Conservation (phyloP, 1,140 invertebrate genomes). For the Drosophila novamexicana region DNA sequence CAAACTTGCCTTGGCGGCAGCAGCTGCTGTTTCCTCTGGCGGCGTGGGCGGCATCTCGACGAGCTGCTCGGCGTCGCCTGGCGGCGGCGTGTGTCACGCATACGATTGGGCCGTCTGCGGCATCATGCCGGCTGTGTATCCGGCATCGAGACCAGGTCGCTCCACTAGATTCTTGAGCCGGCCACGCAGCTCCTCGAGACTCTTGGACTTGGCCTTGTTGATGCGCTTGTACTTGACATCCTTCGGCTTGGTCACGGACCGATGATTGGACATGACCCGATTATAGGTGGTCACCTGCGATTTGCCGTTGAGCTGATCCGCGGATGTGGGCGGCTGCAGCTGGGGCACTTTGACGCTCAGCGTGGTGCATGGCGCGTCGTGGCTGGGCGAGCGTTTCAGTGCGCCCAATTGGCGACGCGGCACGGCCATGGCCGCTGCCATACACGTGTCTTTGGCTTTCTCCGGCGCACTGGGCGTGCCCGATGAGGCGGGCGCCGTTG, state of each 20-base stretch:
- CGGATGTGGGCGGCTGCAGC: conserved; percentile 42
- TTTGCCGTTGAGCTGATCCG: conserved; percentile 59
- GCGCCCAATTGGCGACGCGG: conserved; percentile 61
- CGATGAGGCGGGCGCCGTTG: conserved; percentile 30
- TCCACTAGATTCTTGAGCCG: conserved; percentile 93
- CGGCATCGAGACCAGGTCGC: conserved; percentile 84
- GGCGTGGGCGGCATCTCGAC: background rate
- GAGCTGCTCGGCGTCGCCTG: conserved; percentile 1
- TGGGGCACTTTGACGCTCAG: conserved; percentile 69
- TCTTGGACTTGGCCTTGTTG: conserved; percentile 95
- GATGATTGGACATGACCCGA: conserved; percentile 94
- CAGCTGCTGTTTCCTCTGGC: background rate
- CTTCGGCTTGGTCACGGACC: conserved; percentile 94
- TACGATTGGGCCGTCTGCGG: conserved; percentile 81
- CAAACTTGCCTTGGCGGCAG: background rate
- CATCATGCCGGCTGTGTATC: conserved; percentile 68
- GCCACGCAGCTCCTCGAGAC: conserved; percentile 92
- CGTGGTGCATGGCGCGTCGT: conserved; percentile 68
- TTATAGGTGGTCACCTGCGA: conserved; percentile 92
- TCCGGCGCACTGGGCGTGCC: conserved; percentile 39
- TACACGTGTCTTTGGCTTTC: conserved; percentile 67
- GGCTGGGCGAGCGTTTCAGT: conserved; percentile 66
- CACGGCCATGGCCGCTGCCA: conserved; percentile 33
- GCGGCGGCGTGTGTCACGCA: conserved; percentile 75
- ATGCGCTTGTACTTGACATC: conserved; percentile 96